Conservation (phyloP, 2,888 invertebrate species). For the Synergus itoensis region DNA sequence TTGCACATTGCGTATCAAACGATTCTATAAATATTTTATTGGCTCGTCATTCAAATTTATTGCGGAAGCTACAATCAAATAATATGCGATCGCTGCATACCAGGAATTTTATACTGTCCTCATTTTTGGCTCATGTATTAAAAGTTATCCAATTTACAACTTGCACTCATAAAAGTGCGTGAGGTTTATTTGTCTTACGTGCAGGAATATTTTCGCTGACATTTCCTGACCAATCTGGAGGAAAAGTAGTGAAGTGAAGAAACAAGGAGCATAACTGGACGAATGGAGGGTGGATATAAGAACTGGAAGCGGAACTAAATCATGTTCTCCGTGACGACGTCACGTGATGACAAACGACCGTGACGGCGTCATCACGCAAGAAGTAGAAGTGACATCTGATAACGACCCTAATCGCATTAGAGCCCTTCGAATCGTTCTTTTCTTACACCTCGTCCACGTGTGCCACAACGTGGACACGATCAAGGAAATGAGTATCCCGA, state of each 20-base stretch:
- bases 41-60: slow-evolving; percentile 75
- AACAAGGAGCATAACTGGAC: slow-evolving; percentile 50
- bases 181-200: slow-evolving; percentile 53
- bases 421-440: slow-evolving; percentile 56
- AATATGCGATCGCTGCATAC: slow-evolving; percentile 50
- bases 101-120: not conserved
- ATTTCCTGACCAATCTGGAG: slow-evolving; percentile 53
- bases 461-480: slow-evolving; percentile 3
- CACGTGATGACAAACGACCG: slow-evolving; percentile 76
- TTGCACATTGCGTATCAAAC: slow-evolving; percentile 58
- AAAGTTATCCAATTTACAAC: too few species aligned
- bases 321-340: slow-evolving; percentile 73
- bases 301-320: slow-evolving; percentile 74
- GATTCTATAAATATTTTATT: slow-evolving; percentile 77
- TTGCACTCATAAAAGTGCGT: slow-evolving; percentile 45
- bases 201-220: slow-evolving; percentile 52
- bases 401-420: slow-evolving; percentile 75
- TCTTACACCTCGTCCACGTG: slow-evolving; percentile 7
- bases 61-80: slow-evolving; percentile 66
- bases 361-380: slow-evolving; percentile 71
- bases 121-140: not conserved
- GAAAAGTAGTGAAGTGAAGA: not conserved
- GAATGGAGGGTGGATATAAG: slow-evolving; percentile 57
- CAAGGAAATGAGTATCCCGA: slow-evolving; percentile 31
- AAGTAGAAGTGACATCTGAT: slow-evolving; percentile 76